These are phyloP conservation scores for Vollenhovia emeryi DNA, from an alignment of 1,140 invertebrate genomes.

Conservation along the genomic window DNA sequence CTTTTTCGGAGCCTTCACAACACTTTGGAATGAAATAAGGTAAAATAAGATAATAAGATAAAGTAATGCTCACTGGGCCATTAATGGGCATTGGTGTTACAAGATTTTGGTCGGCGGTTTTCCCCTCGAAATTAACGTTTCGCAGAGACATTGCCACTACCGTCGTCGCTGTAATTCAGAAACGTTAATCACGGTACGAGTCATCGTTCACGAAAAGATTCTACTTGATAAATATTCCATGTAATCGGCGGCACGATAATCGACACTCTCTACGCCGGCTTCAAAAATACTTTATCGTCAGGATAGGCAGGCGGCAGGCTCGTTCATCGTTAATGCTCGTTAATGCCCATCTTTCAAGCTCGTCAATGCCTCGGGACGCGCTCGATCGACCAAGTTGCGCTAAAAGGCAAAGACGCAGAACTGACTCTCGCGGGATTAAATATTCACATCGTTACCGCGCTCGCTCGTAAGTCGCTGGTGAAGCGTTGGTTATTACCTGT, in stretches of 20 bases:
- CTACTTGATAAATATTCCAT: constrained; percentile 25
- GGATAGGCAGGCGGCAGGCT: neutral
- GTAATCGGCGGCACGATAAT: constrained; percentile 28
- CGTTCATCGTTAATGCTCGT: constrained; percentile 48
- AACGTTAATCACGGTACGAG: neutral
- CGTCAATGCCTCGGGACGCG: constrained; percentile 51
- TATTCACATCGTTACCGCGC: constrained; percentile 58
- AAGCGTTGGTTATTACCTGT: constrained; percentile 82
- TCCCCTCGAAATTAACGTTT: too few relatives aligned
- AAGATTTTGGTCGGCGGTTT: too few relatives aligned
- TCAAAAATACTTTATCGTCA: constrained; percentile 24
- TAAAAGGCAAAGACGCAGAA: constrained; percentile 51
- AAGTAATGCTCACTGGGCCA: too few relatives aligned
- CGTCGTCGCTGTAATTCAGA: neutral
- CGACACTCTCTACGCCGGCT: neutral
- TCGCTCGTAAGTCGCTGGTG: constrained; percentile 65
- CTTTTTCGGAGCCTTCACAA: too few relatives aligned
- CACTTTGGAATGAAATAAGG: too few relatives aligned
- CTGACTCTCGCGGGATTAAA: constrained; percentile 58
- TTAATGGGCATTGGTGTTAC: too few relatives aligned
- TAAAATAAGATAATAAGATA: too few relatives aligned
- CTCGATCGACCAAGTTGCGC: constrained; percentile 43
- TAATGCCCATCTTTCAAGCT: constrained; percentile 49
- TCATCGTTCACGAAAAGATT: neutral
- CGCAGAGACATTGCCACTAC: neutral